phyloP scores from a whole-genome alignment of 1,140 invertebrate genomes.

The Drosophila rufa region DNA sequence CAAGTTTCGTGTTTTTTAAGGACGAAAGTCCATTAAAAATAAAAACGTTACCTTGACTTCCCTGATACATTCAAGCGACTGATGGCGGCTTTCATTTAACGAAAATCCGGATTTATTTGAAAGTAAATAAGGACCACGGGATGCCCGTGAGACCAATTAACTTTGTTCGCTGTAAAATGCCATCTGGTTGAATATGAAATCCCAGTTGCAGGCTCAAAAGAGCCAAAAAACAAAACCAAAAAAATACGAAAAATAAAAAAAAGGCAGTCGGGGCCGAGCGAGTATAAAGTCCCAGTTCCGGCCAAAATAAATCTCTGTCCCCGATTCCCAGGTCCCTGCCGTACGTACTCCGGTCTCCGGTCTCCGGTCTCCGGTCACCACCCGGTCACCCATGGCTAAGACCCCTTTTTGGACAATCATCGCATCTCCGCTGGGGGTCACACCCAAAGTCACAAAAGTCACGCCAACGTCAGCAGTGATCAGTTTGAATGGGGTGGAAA shows the following conservation, averaged over 20 bases:
- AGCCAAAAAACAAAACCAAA: slow-evolving; percentile 2
- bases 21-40: too few relatives aligned
- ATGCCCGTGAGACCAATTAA: slow-evolving; percentile 41
- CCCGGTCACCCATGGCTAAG: slow-evolving; percentile 33
- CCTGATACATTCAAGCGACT: not conserved
- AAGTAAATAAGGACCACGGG: slow-evolving; percentile 43
- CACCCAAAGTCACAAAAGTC: slow-evolving; percentile 51
- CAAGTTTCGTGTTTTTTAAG: too few relatives aligned
- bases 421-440: slow-evolving; percentile 49
- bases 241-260: not conserved
- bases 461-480: slow-evolving; percentile 51
- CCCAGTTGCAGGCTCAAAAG: slow-evolving; percentile 31
- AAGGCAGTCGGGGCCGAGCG: slow-evolving; percentile 1
- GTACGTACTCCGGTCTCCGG: not conserved
- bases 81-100: slow-evolving; percentile 19
- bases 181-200: slow-evolving; percentile 47
- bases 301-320: slow-evolving; percentile 31
- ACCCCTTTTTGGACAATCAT: slow-evolving; percentile 46
- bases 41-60: not conserved
- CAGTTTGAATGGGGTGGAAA: slow-evolving; percentile 39
- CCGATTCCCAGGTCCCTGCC: slow-evolving; percentile 2
- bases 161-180: slow-evolving; percentile 39
- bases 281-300: slow-evolving; percentile 29
- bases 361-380: slow-evolving; percentile 3
- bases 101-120: slow-evolving; percentile 39